Base-by-base conservation (phyloP, 1,140 invertebrate genomes). In the Babylonia areolata region DNA sequence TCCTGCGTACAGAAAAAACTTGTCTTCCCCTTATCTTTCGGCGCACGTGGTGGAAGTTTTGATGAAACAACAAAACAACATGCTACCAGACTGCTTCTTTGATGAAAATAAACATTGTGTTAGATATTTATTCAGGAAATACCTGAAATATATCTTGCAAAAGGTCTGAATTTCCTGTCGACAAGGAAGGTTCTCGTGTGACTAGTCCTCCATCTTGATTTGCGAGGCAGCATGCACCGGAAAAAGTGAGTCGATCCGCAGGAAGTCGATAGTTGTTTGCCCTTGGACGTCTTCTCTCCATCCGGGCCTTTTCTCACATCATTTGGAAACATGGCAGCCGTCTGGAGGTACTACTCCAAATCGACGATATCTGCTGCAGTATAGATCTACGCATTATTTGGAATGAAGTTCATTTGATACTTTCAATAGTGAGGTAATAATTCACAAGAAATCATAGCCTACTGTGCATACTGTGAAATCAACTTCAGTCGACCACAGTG, bases 261-360 rank as follows among this genome's bases (percentile, higher is more conserved):
- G 23, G 35, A 77, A 73, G 35, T 64, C 58, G 58, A 73, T 37
- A 73, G 15, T 77, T 77, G 35, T 77, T 37, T 77, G 37, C 75
- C 28, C 75, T 77, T 77, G 58, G 58, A 3, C 58, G 6, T 77
- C 75, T 23, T 40, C 37, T 80, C 73, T 81, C 46, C 58, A 71
- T 84, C 81, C 85, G 78, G 78, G 80, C 42, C 69, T 73, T 80
- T 39, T 78, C 39, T n/a, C 82, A 84, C 64, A 84, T 84, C 82
- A 84, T 64, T 83, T 84, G 35, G 81, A 51, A 90, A 90, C 89
- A 90, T 90, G 89, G 89, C 89, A 85, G 87, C 88, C 89, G 89
- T 90, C 89, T 88, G 89, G 82, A 88, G 86, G 86, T 85, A 79
- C 51, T 85, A 83, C 69, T 80, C 78, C 20, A 77, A 79, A 79